A percentile compares a stretch with the other conserved stretches of the same genome.
These are phyloP conservation scores for Sussaba pulchella DNA, from an alignment of 2,888 invertebrate genomes.

Conservation along the genomic window DNA sequence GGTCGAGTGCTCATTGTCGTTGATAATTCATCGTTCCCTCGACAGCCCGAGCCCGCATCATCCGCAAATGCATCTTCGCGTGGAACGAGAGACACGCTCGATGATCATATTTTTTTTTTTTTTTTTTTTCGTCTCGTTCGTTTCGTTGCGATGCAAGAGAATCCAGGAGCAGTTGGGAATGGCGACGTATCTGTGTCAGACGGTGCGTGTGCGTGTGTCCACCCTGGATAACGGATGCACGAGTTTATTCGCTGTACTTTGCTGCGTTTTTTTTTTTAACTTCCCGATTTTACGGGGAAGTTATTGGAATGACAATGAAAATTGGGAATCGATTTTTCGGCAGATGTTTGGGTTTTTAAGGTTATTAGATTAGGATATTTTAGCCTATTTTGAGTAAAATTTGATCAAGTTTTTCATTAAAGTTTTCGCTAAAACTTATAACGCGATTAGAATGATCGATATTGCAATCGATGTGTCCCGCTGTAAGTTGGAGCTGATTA, in stretches of 20 bases:
- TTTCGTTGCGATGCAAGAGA: slow-evolving; percentile 19
- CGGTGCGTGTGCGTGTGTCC: slow-evolving; percentile 36
- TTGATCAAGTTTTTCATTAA: too few relatives aligned
- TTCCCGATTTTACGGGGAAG: too few relatives aligned
- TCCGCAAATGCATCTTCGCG: slow-evolving; percentile 52
- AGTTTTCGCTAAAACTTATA: too few relatives aligned
- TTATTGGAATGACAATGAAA: too few relatives aligned
- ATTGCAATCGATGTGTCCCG: too few relatives aligned
- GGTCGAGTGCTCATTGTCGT: slow-evolving; percentile 66
- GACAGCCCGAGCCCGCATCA: slow-evolving; percentile 46
- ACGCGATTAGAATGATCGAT: too few relatives aligned
- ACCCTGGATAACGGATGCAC: slow-evolving; percentile 35
- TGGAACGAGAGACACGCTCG: too few relatives aligned
- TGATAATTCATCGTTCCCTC: slow-evolving; percentile 65
- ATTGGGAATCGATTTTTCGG: too few relatives aligned
- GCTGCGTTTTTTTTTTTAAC: slow-evolving; percentile 6
- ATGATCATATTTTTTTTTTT: slow-evolving; percentile 12
- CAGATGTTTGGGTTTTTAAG: too few relatives aligned
- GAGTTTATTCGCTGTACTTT: slow-evolving; percentile 40
- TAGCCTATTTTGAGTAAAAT: too few relatives aligned
- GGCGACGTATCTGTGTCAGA: slow-evolving; percentile 23
- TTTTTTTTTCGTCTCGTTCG: background rate
- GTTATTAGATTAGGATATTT: too few relatives aligned
- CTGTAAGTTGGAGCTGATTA: too few relatives aligned
- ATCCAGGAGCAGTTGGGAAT: background rate